These are phyloP conservation scores for Oncorhynchus mykiss DNA, from an alignment of 2,113 vertebrate genomes.

Conservation along the genomic window DNA sequence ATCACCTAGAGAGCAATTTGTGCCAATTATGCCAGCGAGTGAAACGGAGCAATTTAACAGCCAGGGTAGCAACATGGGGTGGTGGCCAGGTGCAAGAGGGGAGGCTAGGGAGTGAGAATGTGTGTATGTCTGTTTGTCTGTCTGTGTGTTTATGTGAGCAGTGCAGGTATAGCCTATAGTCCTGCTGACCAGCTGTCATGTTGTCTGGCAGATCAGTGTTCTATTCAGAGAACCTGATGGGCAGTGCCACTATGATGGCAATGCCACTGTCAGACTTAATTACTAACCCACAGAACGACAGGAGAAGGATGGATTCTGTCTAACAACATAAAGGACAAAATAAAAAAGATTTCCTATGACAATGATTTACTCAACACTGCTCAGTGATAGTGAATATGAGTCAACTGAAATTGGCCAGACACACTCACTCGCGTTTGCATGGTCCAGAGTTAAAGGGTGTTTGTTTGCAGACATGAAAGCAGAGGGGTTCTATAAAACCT, in stretches of 20 bases:
- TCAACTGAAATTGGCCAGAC: slow-evolving; percentile 7
- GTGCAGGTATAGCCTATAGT: slow-evolving; percentile 77
- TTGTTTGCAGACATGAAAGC: slow-evolving; percentile 70
- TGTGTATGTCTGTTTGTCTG: slow-evolving; percentile 43
- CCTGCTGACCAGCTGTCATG: slow-evolving; percentile 69
- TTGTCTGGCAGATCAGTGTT: slow-evolving; percentile 60
- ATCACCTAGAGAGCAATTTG: slow-evolving; percentile 83
- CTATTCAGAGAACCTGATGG: slow-evolving; percentile 45
- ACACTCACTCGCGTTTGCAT: slow-evolving; percentile 43
- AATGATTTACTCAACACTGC: too few relatives aligned
- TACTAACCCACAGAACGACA: slow-evolving; percentile 3
- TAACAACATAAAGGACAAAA: too few relatives aligned
- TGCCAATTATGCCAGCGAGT: slow-evolving; percentile 81
- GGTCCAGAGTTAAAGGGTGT: slow-evolving; percentile 47
- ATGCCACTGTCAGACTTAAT: slow-evolving; percentile 25
- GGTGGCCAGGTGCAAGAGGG: slow-evolving; percentile 78
- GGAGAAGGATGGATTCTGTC: not conserved
- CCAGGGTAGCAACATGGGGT: slow-evolving; percentile 79
- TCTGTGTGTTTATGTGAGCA: slow-evolving; percentile 55
- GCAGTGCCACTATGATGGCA: slow-evolving; percentile 6
- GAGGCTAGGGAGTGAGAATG: slow-evolving; percentile 60
- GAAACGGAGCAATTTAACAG: slow-evolving; percentile 82
- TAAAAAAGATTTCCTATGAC: too few relatives aligned
- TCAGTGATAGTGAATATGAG: not conserved
- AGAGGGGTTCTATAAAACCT: slow-evolving; percentile 63